Conservation (phyloP, 2,113 vertebrate species). For the Alexandromys fortis region DNA sequence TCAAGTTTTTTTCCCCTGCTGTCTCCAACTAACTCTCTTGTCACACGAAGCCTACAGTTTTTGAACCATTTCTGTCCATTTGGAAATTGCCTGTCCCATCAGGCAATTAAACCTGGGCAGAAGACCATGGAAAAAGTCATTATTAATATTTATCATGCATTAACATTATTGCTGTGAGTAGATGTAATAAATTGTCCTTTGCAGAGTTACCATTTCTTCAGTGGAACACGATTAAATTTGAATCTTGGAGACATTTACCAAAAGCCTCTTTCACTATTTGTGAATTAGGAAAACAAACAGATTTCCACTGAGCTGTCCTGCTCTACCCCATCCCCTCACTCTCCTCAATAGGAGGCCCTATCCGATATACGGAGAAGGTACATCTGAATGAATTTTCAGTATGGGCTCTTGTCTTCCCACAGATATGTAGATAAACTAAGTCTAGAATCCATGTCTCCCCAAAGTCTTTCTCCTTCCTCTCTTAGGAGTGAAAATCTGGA, state of each 20-base stretch:
- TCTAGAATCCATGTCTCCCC: background rate
- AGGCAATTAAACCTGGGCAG: conserved; percentile 40
- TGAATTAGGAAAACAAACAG: background rate
- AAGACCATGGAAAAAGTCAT: conserved; percentile 14
- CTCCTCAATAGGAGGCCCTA: background rate
- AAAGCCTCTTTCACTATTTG: conserved; percentile 31
- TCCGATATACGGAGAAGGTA: background rate
- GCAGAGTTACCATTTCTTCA: conserved; percentile 17
- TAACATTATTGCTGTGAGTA: conserved; percentile 52
- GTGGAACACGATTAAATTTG: conserved; percentile 36
- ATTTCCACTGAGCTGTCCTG: background rate
- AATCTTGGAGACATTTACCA: background rate
- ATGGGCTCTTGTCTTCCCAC: background rate
- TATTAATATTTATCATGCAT: conserved; percentile 64
- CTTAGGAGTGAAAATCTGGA: background rate
- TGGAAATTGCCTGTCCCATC: conserved; percentile 36
- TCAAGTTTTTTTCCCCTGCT: background rate
- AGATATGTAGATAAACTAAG: background rate
- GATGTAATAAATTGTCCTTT: conserved; percentile 43
- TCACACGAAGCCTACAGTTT: background rate
- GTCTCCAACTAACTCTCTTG: conserved; percentile 17
- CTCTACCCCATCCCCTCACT: background rate
- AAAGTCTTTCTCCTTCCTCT: background rate
- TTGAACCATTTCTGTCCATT: conserved; percentile 40
- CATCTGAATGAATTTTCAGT: background rate